Evolutionary conservation across 2,797 vertebrate genomes (phyloP).

Genomic region (Fistularia tabacaria): DNA sequence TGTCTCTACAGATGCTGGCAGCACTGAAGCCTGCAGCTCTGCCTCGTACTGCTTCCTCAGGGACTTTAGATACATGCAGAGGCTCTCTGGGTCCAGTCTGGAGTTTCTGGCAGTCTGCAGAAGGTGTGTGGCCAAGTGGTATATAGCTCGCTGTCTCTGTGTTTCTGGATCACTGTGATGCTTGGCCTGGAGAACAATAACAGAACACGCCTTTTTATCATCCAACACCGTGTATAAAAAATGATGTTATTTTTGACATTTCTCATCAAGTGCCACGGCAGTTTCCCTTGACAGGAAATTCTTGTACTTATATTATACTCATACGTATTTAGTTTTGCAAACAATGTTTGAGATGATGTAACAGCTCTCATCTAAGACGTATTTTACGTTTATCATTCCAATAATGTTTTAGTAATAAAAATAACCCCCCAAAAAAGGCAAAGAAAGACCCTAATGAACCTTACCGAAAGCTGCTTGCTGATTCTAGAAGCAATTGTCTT

Average conservation of each 20-base stretch:
- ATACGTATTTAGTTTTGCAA: background rate
- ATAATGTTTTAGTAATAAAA: too few species aligned
- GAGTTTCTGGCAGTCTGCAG: slow-evolving; percentile 91
- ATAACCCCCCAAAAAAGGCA: background rate
- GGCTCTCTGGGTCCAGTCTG: slow-evolving; percentile 81
- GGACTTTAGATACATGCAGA: slow-evolving; percentile 85
- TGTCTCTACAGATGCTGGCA: slow-evolving; percentile 36
- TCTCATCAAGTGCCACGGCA: background rate
- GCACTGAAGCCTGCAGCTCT: slow-evolving; percentile 62
- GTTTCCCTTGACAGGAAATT: background rate
- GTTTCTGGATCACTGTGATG: slow-evolving; percentile 81
- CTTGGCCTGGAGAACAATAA: slow-evolving; percentile 73
- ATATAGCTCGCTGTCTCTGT: slow-evolving; percentile 77
- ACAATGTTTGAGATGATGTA: background rate
- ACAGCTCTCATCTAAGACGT: too few species aligned
- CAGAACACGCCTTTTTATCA: slow-evolving; percentile 9
- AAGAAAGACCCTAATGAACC: slow-evolving; percentile 18
- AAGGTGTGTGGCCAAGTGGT: slow-evolving; percentile 85
- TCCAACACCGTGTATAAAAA: slow-evolving; percentile 10
- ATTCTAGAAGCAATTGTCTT: slow-evolving; percentile 80
- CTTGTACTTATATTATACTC: too few species aligned
- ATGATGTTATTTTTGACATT: slow-evolving; percentile 1
- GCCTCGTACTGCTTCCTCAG: slow-evolving; percentile 84
- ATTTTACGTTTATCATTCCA: too few species aligned
- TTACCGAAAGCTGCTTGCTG: slow-evolving; percentile 84